These are phyloP conservation scores for Danio kyathit DNA, from an alignment of 2,797 vertebrate species.

Conservation along the genomic window DNA sequence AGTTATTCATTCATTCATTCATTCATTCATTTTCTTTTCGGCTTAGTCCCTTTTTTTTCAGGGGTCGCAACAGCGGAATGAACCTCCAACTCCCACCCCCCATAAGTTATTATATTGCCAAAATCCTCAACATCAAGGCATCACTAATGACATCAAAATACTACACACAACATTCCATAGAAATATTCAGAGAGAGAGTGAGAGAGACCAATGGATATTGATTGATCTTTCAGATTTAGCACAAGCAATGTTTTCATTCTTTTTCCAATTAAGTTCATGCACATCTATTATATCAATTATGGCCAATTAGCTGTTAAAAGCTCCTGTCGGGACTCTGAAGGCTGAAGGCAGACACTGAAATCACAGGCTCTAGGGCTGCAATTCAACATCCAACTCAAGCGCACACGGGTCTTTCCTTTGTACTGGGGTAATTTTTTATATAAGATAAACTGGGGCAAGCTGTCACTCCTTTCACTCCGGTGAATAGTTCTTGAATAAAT, in stretches of 20 bases:
- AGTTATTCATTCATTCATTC: no score
- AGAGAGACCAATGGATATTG: neutral
- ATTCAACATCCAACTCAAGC: neutral
- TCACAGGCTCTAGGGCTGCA: neutral
- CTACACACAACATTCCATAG: neutral
- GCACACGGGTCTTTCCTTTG: no score
- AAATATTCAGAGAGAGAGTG: neutral
- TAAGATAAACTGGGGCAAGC: neutral
- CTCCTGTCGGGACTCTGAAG: neutral
- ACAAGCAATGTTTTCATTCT: neutral
- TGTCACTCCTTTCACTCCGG: neutral
- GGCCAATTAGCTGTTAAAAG: constrained; percentile 19
- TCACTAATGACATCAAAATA: constrained; percentile 11
- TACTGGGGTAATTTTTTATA: neutral
- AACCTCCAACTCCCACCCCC: no score
- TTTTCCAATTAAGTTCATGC: constrained; percentile 4
- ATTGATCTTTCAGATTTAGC: neutral
- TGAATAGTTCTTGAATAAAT: neutral
- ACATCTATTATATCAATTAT: constrained; percentile 20
- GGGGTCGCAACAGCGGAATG: no score
- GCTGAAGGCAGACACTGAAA: neutral
- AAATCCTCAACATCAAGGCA: neutral
- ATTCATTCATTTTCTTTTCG: no score
- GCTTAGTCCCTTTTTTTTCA: no score
- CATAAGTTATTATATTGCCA: no score